A percentile compares a stretch with the other conserved stretches of the same genome.
Conservation (phyloP, 2,113 vertebrate species). For the Naja naja region DNA sequence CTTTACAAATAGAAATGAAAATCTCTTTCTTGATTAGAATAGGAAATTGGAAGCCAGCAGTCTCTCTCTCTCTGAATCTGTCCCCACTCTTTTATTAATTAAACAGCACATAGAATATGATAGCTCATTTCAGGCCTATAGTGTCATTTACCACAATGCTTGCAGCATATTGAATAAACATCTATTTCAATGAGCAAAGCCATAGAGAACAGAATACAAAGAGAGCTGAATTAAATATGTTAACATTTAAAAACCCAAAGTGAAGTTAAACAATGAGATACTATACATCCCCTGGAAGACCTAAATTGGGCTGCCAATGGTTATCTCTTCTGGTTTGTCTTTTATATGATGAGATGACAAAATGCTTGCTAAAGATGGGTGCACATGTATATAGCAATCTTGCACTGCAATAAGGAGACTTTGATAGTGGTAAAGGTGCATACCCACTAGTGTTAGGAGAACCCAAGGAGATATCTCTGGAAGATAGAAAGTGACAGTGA, state of each 20-base stretch:
- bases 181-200: not conserved
- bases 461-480: not conserved
- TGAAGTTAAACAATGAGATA: not conserved
- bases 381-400: not conserved
- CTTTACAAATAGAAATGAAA: not conserved
- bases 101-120: constrained; percentile 7
- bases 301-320: not conserved
- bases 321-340: not conserved
- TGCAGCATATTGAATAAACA: not conserved
- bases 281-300: constrained; percentile 18
- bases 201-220: not conserved
- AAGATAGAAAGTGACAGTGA: not conserved
- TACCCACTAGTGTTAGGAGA: not conserved
- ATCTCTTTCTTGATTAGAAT: constrained; percentile 1
- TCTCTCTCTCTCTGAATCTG: not conserved
- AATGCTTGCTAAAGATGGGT: not conserved
- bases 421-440: not conserved
- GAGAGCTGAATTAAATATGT: not conserved
- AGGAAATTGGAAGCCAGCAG: not conserved
- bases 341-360: not conserved
- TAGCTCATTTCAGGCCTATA: constrained; percentile 24
- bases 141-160: not conserved
- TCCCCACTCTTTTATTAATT: not conserved
- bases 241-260: constrained; percentile 10
- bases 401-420: not conserved